phyloP scores from a whole-genome alignment of 2,888 invertebrate genomes.

The Drosophila infuscata region DNA sequence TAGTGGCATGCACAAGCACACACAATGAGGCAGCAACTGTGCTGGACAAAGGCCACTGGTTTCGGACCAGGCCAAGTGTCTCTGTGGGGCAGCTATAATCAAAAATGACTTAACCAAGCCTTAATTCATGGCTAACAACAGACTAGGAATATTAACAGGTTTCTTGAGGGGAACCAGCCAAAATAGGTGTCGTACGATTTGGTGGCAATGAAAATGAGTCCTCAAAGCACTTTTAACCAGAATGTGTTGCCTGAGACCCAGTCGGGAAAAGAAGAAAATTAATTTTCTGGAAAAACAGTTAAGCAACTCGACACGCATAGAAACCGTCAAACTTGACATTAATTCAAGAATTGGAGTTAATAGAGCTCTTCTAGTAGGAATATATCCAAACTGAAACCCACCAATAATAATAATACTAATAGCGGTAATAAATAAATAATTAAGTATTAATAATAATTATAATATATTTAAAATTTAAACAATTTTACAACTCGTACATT shows the following conservation, averaged over 20 bases:
- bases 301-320: not conserved
- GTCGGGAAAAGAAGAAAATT: not conserved
- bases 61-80: not conserved
- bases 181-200: not conserved
- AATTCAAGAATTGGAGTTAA: not conserved
- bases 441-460: not conserved
- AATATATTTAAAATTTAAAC: not conserved
- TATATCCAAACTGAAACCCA: not conserved
- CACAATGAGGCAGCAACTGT: not conserved
- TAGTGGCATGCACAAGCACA: not conserved
- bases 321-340: not conserved
- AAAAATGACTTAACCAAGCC: not conserved
- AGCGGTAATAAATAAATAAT: not conserved
- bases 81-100: not conserved
- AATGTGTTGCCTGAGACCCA: not conserved
- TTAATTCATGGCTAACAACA: not conserved
- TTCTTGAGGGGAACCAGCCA: not conserved
- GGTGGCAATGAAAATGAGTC: rapidly evolving
- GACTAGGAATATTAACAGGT: not conserved
- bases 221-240: not conserved
- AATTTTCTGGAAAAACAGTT: not conserved
- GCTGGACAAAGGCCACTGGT: not conserved
- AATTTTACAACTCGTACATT: too few relatives aligned
- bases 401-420: not conserved
- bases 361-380: not conserved